Conservation (phyloP, 2,888 invertebrate species). For the Euspilapteryx auroguttella region DNA sequence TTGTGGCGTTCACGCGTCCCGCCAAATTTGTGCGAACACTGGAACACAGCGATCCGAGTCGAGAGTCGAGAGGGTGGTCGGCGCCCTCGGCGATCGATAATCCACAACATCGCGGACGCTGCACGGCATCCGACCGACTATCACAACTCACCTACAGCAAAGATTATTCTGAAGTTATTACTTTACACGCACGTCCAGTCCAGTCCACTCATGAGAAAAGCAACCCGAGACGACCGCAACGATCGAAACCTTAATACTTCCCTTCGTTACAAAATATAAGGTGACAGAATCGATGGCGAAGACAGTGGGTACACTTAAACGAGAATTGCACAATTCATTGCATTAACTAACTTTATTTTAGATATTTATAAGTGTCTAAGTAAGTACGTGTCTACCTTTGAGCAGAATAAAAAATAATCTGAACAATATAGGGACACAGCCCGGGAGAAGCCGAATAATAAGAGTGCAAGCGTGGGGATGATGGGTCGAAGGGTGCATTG, state of each 20-base stretch:
- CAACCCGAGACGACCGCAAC: slow-evolving; percentile 59
- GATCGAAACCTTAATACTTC: slow-evolving; percentile 61
- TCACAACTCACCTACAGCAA: slow-evolving; percentile 41
- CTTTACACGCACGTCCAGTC: slow-evolving; percentile 55
- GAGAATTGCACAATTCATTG: too few species aligned
- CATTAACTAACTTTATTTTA: too few species aligned
- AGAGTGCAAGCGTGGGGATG: slow-evolving; percentile 58
- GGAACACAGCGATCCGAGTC: slow-evolving; percentile 38
- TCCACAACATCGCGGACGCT: slow-evolving; percentile 18
- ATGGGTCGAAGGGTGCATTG: slow-evolving; percentile 59
- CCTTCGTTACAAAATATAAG: slow-evolving; percentile 57
- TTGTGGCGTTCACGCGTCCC: slow-evolving; percentile 25
- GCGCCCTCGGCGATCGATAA: slow-evolving; percentile 51
- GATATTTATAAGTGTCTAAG: too few species aligned
- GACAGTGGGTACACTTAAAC: too few species aligned
- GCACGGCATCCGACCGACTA: slow-evolving; percentile 26
- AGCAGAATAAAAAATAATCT: slow-evolving; percentile 44
- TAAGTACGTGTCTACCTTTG: slow-evolving; percentile 47
- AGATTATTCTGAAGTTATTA: slow-evolving; percentile 52
- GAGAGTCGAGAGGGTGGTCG: slow-evolving; percentile 18
- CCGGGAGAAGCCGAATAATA: slow-evolving; percentile 55
- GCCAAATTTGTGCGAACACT: slow-evolving; percentile 43
- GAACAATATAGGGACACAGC: slow-evolving; percentile 57
- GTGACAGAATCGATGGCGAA: slow-evolving; percentile 41
- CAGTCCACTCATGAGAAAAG: slow-evolving; percentile 56